phyloP scores from a whole-genome alignment of 1,140 invertebrate genomes.

The Pseudomyrmex flavicornis region DNA sequence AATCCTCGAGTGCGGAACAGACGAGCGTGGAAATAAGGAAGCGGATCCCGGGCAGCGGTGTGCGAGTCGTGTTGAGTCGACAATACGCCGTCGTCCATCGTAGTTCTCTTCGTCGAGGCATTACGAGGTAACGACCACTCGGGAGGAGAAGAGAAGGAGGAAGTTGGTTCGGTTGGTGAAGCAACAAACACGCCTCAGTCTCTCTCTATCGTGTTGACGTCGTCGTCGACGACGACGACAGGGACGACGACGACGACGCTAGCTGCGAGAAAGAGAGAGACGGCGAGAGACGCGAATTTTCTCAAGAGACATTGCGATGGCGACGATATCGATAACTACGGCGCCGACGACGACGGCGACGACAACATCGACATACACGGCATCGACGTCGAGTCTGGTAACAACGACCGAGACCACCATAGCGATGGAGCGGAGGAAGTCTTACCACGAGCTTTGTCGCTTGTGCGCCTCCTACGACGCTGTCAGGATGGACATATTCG shows the following conservation, averaged over 20 bases:
- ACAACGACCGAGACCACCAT: constrained; percentile 63
- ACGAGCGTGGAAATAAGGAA: too few species aligned
- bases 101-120: constrained; percentile 13
- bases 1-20: constrained; percentile 11
- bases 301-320: constrained; percentile 12
- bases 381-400: neutral
- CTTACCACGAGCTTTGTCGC: constrained; percentile 85
- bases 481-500: constrained; percentile 85
- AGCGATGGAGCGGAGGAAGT: constrained; percentile 75
- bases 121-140: too few species aligned
- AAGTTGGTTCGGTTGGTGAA: neutral
- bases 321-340: constrained; percentile 25
- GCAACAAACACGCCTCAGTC: neutral
- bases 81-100: constrained; percentile 20
- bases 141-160: too few species aligned
- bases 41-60: constrained; percentile 48
- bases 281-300: constrained; percentile 23
- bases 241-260: neutral
- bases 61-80: neutral
- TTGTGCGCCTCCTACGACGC: constrained; percentile 85
- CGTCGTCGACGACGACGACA: constrained; percentile 21
- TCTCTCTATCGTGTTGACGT: constrained; percentile 22
- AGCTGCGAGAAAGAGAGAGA: neutral
- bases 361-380: constrained; percentile 60
- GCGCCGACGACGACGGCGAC: constrained; percentile 11